Evolutionary conservation across 2,888 invertebrate genomes (phyloP).

Genomic region (Slavum lentiscoides): DNA sequence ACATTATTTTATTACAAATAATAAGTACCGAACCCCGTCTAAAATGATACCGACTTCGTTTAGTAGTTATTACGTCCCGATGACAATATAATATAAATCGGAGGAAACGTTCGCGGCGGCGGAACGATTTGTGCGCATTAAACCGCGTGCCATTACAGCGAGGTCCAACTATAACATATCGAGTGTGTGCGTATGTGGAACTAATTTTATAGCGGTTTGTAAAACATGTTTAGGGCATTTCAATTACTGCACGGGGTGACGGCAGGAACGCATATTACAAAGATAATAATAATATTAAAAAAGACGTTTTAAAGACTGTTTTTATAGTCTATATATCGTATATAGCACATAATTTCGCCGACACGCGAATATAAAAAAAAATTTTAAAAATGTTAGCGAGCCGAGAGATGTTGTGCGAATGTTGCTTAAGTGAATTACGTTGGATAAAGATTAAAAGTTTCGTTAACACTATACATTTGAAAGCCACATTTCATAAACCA

Average conservation of each 20-base stretch:
- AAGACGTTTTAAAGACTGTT: constrained; percentile 8
- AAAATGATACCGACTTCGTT: not conserved
- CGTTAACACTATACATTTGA: too few relatives aligned
- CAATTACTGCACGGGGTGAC: not conserved
- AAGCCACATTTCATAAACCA: too few relatives aligned
- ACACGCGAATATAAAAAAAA: too few relatives aligned
- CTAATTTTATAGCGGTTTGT: constrained; percentile 8
- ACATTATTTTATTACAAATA: not conserved
- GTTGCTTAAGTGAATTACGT: too few relatives aligned
- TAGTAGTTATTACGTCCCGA: not conserved
- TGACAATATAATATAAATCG: constrained; percentile 13
- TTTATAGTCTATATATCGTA: not conserved
- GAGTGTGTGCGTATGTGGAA: not conserved
- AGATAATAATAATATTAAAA: not conserved
- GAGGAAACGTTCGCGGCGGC: not conserved
- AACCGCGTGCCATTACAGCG: not conserved
- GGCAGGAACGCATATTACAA: not conserved
- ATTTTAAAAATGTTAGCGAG: not conserved
- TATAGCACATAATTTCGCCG: not conserved
- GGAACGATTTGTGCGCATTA: constrained; percentile 2
- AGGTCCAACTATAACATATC: not conserved
- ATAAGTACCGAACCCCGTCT: not conserved
- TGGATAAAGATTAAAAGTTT: too few relatives aligned
- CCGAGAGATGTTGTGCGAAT: too few relatives aligned
- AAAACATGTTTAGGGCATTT: constrained; percentile 14